Evolutionary conservation across 2,113 vertebrate genomes (phyloP).

Genomic region (Dipodomys spectabilis): DNA sequence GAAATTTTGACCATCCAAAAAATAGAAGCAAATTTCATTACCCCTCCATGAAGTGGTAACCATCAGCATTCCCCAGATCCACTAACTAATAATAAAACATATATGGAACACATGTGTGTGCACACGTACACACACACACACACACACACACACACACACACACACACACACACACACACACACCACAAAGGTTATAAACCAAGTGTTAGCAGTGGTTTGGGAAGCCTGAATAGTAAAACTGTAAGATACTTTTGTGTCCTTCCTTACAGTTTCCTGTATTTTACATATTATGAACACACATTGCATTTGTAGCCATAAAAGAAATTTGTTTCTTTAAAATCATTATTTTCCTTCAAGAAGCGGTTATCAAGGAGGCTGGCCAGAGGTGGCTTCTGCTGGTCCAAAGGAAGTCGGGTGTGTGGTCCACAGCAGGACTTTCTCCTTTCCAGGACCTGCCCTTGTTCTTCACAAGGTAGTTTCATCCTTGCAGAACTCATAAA

Average conservation of each 20-base stretch:
- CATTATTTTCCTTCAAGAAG: not conserved
- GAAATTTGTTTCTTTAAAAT: not conserved
- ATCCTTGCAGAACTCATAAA: not conserved
- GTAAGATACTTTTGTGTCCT: not conserved
- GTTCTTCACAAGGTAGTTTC: slow-evolving; percentile 13
- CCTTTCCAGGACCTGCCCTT: not conserved
- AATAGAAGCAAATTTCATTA: not conserved
- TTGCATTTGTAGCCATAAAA: not conserved
- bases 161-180: not conserved
- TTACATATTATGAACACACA: not conserved
- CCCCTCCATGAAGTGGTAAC: not conserved
- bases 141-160: not conserved
- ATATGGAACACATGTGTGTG: not conserved
- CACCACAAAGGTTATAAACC: not conserved
- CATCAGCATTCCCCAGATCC: not conserved
- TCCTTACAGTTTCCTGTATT: not conserved
- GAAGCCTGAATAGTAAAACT: not conserved
- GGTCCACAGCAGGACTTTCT: not conserved
- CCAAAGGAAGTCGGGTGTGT: fast-evolving
- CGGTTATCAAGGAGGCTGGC: not conserved
- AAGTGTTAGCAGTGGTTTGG: not conserved
- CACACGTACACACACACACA: not conserved
- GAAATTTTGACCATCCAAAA: not conserved
- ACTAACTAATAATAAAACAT: not conserved
- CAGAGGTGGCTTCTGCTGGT: not conserved